These are phyloP conservation scores for Acleris emargana DNA, from an alignment of 2,888 invertebrate genomes.

Conservation along the genomic window DNA sequence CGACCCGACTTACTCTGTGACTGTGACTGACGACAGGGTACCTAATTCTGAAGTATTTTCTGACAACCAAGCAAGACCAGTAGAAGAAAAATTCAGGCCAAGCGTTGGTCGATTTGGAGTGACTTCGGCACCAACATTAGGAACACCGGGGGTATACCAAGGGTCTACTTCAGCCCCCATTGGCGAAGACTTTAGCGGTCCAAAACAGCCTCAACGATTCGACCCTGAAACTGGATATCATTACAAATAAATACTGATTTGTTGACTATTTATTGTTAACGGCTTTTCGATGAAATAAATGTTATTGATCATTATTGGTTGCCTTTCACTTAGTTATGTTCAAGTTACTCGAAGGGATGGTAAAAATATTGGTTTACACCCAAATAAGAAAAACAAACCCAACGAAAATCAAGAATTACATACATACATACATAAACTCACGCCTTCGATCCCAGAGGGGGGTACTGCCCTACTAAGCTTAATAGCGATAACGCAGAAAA, in stretches of 20 bases:
- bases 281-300: slow-evolving; percentile 22
- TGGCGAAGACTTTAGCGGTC: slow-evolving; percentile 70
- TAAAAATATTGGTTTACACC: no score
- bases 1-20: slow-evolving; percentile 7
- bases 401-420: no score
- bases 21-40: background rate
- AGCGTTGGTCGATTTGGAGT: slow-evolving; percentile 15
- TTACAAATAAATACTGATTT: slow-evolving; percentile 51
- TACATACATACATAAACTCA: no score
- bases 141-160: slow-evolving; percentile 10
- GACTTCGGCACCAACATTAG: slow-evolving; percentile 11
- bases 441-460: no score
- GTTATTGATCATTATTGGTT: background rate
- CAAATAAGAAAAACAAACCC: no score
- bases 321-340: no score
- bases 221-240: slow-evolving; percentile 66
- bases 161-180: slow-evolving; percentile 44
- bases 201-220: slow-evolving; percentile 61
- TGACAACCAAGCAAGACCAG: background rate
- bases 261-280: slow-evolving; percentile 29
- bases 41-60: background rate
- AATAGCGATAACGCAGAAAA: no score
- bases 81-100: slow-evolving; percentile 19
- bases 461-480: no score
- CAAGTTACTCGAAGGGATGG: no score